A percentile compares a stretch with the other conserved stretches of the same genome.
These are phyloP conservation scores for Myotis pilosus DNA, from an alignment of 2,797 vertebrate species.

Conservation along the genomic window DNA sequence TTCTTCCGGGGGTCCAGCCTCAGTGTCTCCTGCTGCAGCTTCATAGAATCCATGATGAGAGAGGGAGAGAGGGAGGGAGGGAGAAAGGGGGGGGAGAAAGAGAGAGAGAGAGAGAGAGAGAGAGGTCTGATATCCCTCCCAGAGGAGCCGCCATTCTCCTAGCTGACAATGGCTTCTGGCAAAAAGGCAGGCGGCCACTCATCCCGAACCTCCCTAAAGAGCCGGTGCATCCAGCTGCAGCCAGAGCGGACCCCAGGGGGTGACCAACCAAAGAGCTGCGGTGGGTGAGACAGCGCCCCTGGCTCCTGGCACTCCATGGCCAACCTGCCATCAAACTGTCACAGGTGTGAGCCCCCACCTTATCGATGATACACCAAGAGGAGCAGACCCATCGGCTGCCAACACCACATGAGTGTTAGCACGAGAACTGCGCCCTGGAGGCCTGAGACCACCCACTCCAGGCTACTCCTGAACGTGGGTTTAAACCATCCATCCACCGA, in stretches of 20 bases:
- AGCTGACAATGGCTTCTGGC: not conserved
- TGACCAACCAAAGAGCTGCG: not conserved
- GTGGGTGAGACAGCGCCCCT: rapidly evolving
- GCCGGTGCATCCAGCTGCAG: not conserved
- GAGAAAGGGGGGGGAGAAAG: not conserved
- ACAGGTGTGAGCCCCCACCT: not conserved
- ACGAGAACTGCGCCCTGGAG: not conserved
- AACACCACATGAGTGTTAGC: not conserved
- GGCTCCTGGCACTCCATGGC: rapidly evolving
- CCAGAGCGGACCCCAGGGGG: not conserved
- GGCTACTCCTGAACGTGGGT: not conserved
- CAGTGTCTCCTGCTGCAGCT: not conserved
- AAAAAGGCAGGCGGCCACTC: not conserved
- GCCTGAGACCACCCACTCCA: not conserved
- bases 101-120: not conserved
- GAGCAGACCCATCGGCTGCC: not conserved
- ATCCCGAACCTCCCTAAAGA: not conserved
- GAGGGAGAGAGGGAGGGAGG: rapidly evolving
- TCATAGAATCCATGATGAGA: not conserved
- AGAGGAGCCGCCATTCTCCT: not conserved
- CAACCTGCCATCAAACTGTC: not conserved
- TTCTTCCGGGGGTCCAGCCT: not conserved
- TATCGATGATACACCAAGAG: not conserved
- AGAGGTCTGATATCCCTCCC: not conserved
- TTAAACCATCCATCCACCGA: not conserved